phyloP scores from a whole-genome alignment of 2,113 vertebrate genomes.

The Sylvilagus bachmani region DNA sequence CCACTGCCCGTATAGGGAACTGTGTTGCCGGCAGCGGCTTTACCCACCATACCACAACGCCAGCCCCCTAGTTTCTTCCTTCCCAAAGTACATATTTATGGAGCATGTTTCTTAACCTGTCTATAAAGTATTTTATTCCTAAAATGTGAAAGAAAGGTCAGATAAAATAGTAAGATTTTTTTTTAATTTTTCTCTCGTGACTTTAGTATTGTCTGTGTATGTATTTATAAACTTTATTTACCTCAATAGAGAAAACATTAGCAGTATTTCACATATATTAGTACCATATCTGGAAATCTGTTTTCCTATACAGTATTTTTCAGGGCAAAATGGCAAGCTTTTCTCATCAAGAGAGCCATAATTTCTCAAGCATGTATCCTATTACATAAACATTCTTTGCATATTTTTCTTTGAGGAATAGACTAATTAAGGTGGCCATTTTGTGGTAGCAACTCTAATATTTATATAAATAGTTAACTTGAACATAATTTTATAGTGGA shows the following conservation, averaged over 20 bases:
- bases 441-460: not conserved
- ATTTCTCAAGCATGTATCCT: not conserved
- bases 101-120: not conserved
- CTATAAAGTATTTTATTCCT: not conserved
- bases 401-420: not conserved
- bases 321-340: not conserved
- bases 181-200: conserved; percentile 16
- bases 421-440: not conserved
- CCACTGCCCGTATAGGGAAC: no score
- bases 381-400: not conserved
- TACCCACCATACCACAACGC: no score
- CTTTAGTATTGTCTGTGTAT: not conserved
- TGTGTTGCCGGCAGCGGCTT: no score
- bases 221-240: not conserved
- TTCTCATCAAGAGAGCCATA: not conserved
- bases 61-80: no score
- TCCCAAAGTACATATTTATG: not conserved
- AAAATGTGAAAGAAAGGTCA: not conserved
- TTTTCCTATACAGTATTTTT: not conserved
- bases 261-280: conserved; percentile 43
- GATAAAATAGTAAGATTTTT: not conserved
- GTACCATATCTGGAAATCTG: not conserved
- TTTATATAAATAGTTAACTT: not conserved
- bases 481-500: not conserved
- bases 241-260: not conserved